Conservation (phyloP, 2,797 vertebrate species). For the Zalophus californianus region DNA sequence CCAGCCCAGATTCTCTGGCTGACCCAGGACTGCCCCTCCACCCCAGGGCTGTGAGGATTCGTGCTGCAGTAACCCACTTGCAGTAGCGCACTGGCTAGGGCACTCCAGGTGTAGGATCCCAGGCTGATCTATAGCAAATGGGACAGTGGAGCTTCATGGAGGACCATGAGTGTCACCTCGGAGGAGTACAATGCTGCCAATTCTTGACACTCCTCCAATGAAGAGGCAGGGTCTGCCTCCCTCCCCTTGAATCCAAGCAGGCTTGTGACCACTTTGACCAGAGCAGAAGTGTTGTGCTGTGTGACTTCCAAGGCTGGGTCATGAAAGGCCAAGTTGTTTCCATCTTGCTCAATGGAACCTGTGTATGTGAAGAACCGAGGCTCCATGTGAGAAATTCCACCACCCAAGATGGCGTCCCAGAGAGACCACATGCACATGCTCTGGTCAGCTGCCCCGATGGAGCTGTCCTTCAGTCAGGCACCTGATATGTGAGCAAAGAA, state of each 20-base stretch:
- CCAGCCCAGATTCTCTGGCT: not conserved
- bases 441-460: not conserved
- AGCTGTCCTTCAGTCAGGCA: not conserved
- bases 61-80: not conserved
- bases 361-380: not conserved
- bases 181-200: not conserved
- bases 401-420: not conserved
- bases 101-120: not conserved
- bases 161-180: not conserved
- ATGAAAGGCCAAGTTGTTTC: not conserved
- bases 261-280: not conserved
- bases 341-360: not conserved
- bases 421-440: not conserved
- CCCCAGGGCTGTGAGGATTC: not conserved
- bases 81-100: not conserved
- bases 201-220: not conserved
- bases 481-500: not conserved
- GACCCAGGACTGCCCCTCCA: not conserved
- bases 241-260: not conserved
- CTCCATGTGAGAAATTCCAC: not conserved
- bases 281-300: not conserved
- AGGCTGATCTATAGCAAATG: not conserved
- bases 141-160: not conserved
- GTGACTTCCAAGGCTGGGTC: not conserved
- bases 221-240: not conserved